Percentiles rank a stretch among this genome's conserved stretches.
Conservation (phyloP, 2,888 invertebrate species). For the Epirrhoe alternata region DNA sequence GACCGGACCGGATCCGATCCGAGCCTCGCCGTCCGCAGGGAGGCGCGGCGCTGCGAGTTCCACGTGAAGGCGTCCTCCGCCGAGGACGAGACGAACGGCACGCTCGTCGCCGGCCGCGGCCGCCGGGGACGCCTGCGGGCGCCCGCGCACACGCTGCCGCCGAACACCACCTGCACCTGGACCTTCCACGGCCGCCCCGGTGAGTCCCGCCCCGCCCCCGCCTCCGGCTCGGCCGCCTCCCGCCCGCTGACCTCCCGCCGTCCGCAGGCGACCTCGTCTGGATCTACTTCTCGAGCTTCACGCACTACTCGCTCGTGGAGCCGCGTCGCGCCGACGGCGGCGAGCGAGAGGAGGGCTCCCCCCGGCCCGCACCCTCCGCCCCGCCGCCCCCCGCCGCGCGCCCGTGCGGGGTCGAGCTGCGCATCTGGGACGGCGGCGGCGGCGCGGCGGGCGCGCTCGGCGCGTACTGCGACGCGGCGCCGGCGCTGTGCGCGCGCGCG, state of each 20-base stretch:
- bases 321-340: conserved; percentile 80
- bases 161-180: conserved; percentile 94
- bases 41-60: conserved; percentile 88
- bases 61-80: conserved; percentile 90
- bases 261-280: conserved; percentile 90
- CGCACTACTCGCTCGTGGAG: conserved; percentile 89
- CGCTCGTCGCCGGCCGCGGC: conserved; percentile 81
- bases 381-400: conserved; percentile 35
- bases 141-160: conserved; percentile 93
- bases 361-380: conserved; percentile 39
- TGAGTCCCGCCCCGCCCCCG: conserved; percentile 37
- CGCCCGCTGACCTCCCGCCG: not conserved
- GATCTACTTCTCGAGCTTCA: conserved; percentile 94
- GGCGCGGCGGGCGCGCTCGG: conserved; percentile 84
- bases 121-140: conserved; percentile 90
- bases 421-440: conserved; percentile 91
- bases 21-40: conserved; percentile 54
- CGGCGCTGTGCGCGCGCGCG: conserved; percentile 93
- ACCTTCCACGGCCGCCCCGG: conserved; percentile 91
- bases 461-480: conserved; percentile 90
- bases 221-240: conserved; percentile 60
- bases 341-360: conserved; percentile 72
- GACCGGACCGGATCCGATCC: not conserved
- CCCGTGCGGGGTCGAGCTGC: conserved; percentile 88
- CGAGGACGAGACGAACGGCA: conserved; percentile 79